Conservation (phyloP, 2,113 vertebrate species). For the Cyprinodon variegatus region DNA sequence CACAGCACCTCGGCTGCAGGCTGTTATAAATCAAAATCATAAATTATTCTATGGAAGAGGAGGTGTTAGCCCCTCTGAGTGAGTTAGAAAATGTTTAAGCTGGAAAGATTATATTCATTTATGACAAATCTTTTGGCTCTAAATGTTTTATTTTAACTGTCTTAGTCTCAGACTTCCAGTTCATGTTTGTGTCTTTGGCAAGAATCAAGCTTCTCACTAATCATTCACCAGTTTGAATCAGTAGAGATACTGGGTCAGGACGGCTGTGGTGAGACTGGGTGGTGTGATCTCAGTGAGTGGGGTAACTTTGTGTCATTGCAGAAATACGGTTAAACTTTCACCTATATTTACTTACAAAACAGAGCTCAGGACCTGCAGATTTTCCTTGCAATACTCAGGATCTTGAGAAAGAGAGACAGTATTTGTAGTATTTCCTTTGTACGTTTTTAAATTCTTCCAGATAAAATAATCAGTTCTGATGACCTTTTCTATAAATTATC, state of each 20-base stretch:
- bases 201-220: background rate
- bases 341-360: constrained; percentile 52
- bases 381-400: background rate
- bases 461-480: background rate
- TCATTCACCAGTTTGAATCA: constrained; percentile 4
- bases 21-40: too few species aligned
- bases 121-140: background rate
- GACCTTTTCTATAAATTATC: background rate
- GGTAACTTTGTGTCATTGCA: constrained; percentile 44
- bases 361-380: background rate
- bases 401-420: background rate
- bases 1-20: too few species aligned
- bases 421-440: background rate
- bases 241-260: background rate
- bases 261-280: constrained; percentile 51
- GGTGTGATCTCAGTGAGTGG: constrained; percentile 50
- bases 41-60: too few species aligned
- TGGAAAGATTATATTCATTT: too few species aligned
- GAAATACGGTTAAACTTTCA: constrained; percentile 46
- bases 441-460: background rate
- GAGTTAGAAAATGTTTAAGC: too few species aligned
- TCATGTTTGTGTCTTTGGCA: background rate
- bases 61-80: too few species aligned
- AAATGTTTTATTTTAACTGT: background rate
- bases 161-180: background rate